Conservation (phyloP, 1,140 invertebrate species). For the Belonocnema kinseyi region DNA sequence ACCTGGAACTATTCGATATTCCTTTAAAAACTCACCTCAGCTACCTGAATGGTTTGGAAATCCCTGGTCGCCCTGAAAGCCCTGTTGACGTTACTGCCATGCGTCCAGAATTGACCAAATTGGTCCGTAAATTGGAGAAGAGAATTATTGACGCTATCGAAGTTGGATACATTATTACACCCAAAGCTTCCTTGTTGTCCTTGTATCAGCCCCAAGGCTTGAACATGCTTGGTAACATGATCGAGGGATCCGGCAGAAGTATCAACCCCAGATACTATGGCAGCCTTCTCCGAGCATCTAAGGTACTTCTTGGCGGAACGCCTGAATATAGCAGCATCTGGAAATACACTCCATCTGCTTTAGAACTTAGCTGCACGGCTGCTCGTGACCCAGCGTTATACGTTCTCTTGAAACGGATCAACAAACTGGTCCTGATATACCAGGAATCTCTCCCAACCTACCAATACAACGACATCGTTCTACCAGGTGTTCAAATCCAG, state of each 20-base stretch:
- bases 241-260: slow-evolving; percentile 71
- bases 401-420: slow-evolving; percentile 72
- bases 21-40: slow-evolving; percentile 79
- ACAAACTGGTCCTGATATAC: slow-evolving; percentile 74
- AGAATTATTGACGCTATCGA: slow-evolving; percentile 81
- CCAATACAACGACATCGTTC: slow-evolving; percentile 78
- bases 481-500: slow-evolving; percentile 80
- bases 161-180: slow-evolving; percentile 78
- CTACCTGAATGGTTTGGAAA: slow-evolving; percentile 79
- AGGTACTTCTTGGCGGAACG: slow-evolving; percentile 77
- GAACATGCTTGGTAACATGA: slow-evolving; percentile 75
- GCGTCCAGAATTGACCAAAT: slow-evolving; percentile 68
- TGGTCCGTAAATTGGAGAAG: slow-evolving; percentile 76
- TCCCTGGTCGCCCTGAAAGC: slow-evolving; percentile 75
- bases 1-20: slow-evolving; percentile 73
- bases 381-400: slow-evolving; percentile 78
- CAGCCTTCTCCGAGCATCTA: slow-evolving; percentile 76
- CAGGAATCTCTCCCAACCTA: slow-evolving; percentile 79
- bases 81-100: slow-evolving; percentile 68
- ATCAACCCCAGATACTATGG: slow-evolving; percentile 77
- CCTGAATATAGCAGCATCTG: slow-evolving; percentile 64
- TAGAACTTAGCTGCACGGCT: slow-evolving; percentile 71
- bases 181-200: slow-evolving; percentile 65
- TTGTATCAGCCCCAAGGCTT: slow-evolving; percentile 71
- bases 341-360: slow-evolving; percentile 71